These are phyloP conservation scores for Eolophus roseicapilla DNA, from an alignment of 2,113 vertebrate species.

Conservation along the genomic window DNA sequence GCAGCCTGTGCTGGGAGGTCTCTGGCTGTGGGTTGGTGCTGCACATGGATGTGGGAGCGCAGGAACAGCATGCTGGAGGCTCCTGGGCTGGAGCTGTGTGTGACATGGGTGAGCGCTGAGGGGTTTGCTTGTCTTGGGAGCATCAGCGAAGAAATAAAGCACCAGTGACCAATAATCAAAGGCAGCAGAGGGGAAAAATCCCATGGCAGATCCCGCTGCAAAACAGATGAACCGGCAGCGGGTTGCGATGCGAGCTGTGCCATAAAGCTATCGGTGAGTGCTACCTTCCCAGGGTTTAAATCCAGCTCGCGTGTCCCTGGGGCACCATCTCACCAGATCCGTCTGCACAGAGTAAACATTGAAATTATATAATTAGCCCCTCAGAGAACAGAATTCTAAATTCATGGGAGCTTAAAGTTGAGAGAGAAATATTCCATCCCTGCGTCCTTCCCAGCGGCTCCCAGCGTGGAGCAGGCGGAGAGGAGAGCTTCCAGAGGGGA, in stretches of 20 bases:
- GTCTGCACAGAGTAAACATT: constrained; percentile 62
- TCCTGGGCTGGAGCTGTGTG: background rate
- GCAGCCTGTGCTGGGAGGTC: background rate
- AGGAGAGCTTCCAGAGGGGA: background rate
- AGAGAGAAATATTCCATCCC: constrained; percentile 36
- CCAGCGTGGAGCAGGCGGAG: fast-evolving
- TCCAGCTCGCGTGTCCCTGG: constrained; percentile 6
- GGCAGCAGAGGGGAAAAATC: background rate
- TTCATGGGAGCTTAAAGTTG: constrained; percentile 41
- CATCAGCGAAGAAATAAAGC: background rate
- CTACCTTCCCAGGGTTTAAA: constrained; percentile 47
- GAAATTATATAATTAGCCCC: constrained; percentile 66
- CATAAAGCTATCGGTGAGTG: background rate
- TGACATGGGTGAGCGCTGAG: fast-evolving
- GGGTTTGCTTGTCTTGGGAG: background rate
- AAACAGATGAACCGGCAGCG: background rate
- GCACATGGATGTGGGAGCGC: fast-evolving
- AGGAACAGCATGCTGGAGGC: fast-evolving
- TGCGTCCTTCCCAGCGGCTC: background rate
- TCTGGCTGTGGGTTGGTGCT: fast-evolving
- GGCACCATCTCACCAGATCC: constrained; percentile 30
- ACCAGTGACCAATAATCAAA: background rate
- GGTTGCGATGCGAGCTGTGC: background rate
- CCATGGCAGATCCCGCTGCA: background rate
- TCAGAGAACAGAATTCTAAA: constrained; percentile 43